These are phyloP conservation scores for Parapristionchus giblindavisi DNA, from an alignment of 2,888 invertebrate species.

Conservation along the genomic window DNA sequence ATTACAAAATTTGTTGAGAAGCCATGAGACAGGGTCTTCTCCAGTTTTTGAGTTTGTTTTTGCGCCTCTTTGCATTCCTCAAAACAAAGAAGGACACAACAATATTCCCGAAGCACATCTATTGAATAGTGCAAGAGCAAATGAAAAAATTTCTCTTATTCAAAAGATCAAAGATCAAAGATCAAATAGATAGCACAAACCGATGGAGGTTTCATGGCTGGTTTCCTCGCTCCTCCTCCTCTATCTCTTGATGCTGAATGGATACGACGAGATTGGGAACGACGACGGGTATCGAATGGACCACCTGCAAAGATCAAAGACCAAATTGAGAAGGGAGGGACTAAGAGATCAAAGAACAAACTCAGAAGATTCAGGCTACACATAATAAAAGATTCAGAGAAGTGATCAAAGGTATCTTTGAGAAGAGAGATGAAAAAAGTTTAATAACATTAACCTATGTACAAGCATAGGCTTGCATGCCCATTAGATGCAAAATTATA, in stretches of 20 bases:
- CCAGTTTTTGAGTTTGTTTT: no score
- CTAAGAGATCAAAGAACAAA: no score
- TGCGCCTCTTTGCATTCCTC: no score
- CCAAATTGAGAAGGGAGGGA: no score
- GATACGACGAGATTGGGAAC: slow-evolving; percentile 26
- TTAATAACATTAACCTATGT: not conserved
- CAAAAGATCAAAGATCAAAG: not conserved
- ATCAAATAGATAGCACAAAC: not conserved
- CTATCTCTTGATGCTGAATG: slow-evolving; percentile 2
- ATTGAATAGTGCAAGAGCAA: not conserved
- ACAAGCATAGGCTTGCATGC: no score
- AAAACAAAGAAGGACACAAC: no score
- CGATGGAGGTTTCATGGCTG: slow-evolving; percentile 36
- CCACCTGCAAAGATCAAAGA: slow-evolving; percentile 1
- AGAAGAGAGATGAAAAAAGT: not conserved
- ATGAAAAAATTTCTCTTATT: not conserved
- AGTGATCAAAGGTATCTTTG: not conserved
- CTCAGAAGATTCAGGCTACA: not conserved
- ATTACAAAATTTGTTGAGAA: not conserved
- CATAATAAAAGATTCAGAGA: not conserved
- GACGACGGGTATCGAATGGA: slow-evolving; percentile 22
- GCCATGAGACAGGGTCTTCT: not conserved
- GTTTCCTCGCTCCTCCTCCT: slow-evolving; percentile 4
- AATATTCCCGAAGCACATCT: not conserved
- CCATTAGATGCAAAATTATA: no score